These are phyloP conservation scores for Andrena praecox DNA, from an alignment of 2,888 invertebrate genomes.

Conservation along the genomic window DNA sequence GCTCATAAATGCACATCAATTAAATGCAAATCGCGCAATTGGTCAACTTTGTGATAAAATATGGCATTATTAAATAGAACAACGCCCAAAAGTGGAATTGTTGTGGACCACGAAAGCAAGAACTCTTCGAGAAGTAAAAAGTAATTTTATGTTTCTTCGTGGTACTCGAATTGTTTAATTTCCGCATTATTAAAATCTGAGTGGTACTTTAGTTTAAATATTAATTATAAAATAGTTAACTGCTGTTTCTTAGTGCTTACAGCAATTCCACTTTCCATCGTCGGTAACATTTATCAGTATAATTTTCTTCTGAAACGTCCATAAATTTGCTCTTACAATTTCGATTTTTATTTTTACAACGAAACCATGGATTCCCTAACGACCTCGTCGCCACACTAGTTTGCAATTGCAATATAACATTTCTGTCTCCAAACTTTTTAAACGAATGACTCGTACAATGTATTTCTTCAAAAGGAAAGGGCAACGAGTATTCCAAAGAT, in stretches of 20 bases:
- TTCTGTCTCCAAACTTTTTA: neutral
- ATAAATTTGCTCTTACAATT: constrained; percentile 24
- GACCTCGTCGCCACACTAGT: neutral
- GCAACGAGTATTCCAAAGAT: neutral
- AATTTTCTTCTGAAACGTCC: constrained; percentile 15
- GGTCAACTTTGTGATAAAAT: constrained; percentile 51
- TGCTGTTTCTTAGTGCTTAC: neutral
- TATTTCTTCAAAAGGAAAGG: constrained; percentile 4
- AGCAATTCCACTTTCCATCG: constrained; percentile 6
- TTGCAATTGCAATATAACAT: neutral
- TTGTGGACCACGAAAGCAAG: neutral
- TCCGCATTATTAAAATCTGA: neutral
- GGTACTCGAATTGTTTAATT: neutral
- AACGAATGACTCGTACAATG: neutral
- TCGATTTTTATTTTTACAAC: constrained; percentile 12
- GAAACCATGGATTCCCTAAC: neutral
- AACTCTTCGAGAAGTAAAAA: neutral
- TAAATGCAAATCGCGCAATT: constrained; percentile 54
- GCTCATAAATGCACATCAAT: constrained; percentile 44
- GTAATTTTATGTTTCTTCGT: neutral
- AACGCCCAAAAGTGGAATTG: constrained; percentile 6
- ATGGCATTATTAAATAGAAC: constrained; percentile 35
- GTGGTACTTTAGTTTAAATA: neutral
- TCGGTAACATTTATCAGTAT: constrained; percentile 31
- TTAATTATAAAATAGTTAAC: neutral